Evolutionary conservation across 1,140 invertebrate genomes (phyloP).

Genomic region (Halesus radiatus): DNA sequence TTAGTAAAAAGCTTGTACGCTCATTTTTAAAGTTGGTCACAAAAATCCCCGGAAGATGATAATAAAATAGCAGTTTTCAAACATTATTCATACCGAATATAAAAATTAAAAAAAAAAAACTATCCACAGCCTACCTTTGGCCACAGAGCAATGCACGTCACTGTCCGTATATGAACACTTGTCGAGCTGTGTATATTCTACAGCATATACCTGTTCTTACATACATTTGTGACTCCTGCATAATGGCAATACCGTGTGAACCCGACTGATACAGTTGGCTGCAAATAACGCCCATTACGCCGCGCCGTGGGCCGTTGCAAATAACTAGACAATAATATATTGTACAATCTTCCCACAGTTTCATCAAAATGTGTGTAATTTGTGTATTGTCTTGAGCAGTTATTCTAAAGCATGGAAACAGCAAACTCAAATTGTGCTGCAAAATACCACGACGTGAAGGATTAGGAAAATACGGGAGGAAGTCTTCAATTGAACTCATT

Average conservation of each 20-base stretch:
- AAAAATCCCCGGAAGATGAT: too few species aligned
- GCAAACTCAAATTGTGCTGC: too few species aligned
- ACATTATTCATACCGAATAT: too few species aligned
- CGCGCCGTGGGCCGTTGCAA: neutral
- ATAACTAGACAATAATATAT: neutral
- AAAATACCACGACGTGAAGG: too few species aligned
- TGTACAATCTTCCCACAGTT: slow-evolving; percentile 15
- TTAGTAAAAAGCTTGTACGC: too few species aligned
- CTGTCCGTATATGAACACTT: too few species aligned
- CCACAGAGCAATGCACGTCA: too few species aligned
- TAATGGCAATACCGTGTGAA: slow-evolving; percentile 4
- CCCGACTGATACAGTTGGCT: slow-evolving; percentile 6
- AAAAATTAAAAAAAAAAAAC: too few species aligned
- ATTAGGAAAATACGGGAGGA: neutral
- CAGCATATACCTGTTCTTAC: neutral
- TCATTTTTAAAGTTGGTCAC: too few species aligned
- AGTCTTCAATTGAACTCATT: neutral
- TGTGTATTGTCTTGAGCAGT: neutral
- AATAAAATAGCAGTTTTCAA: too few species aligned
- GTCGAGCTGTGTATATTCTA: neutral
- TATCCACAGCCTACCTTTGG: too few species aligned
- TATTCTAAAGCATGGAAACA: neutral
- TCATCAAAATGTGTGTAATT: neutral
- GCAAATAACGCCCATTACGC: slow-evolving; percentile 3
- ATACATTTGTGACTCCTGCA: neutral